Evolutionary conservation across 1,140 invertebrate species (phyloP).

Genomic region (Spodoptera litura): DNA sequence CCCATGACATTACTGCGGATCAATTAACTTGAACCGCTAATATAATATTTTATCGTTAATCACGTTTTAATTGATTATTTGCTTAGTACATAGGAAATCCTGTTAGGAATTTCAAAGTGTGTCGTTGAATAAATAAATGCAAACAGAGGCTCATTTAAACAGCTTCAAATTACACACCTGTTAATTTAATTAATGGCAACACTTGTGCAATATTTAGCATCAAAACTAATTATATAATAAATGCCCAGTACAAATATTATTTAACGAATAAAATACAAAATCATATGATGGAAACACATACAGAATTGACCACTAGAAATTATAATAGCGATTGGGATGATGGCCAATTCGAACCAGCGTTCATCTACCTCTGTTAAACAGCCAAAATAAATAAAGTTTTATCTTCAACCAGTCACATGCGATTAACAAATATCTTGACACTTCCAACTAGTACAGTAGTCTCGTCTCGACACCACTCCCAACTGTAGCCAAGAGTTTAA

Average conservation of each 20-base stretch:
- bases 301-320: conserved; percentile 64
- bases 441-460: conserved; percentile 31
- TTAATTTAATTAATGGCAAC: conserved; percentile 30
- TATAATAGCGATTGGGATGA: conserved; percentile 68
- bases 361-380: conserved; percentile 58
- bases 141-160: conserved; percentile 29
- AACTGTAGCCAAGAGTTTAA: conserved; percentile 34
- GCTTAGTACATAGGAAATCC: conserved; percentile 11
- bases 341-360: conserved; percentile 58
- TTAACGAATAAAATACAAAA: conserved; percentile 58
- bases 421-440: conserved; percentile 43
- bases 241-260: conserved; percentile 49
- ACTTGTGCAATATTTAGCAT: conserved; percentile 10
- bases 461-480: neutral
- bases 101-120: conserved; percentile 20
- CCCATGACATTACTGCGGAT: no score
- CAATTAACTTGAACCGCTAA: neutral
- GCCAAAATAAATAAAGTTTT: conserved; percentile 69
- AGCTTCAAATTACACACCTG: conserved; percentile 39
- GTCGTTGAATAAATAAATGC: conserved; percentile 41
- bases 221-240: conserved; percentile 47
- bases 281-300: conserved; percentile 49
- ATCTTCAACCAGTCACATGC: conserved; percentile 47
- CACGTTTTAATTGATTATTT: conserved; percentile 1
- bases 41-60: neutral